Percentiles rank a stretch among this genome's conserved stretches.
These are phyloP conservation scores for Ivindomyrus marchei DNA, from an alignment of 2,113 vertebrate genomes.

Conservation along the genomic window DNA sequence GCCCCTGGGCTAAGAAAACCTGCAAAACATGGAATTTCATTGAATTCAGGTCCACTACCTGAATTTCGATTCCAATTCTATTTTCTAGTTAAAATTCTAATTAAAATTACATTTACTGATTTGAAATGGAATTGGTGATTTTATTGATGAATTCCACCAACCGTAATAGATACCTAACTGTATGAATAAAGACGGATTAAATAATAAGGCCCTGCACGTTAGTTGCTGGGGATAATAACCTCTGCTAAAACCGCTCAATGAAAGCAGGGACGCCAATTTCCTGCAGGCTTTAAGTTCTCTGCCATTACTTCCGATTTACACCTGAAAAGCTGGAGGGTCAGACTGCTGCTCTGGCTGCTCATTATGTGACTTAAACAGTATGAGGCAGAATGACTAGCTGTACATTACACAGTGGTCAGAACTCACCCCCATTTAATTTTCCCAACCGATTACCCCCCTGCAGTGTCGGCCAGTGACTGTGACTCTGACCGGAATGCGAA, in stretches of 20 bases:
- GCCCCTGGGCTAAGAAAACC: not conserved
- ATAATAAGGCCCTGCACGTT: not conserved
- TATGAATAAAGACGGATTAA: not conserved
- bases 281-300: not conserved
- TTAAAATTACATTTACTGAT: not conserved
- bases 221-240: not conserved
- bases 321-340: not conserved
- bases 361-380: not conserved
- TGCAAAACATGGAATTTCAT: not conserved
- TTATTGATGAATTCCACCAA: not conserved
- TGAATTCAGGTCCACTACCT: not conserved
- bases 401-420: not conserved
- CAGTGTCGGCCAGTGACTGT: conserved; percentile 79
- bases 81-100: not conserved
- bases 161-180: not conserved
- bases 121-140: not conserved
- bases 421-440: not conserved
- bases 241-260: not conserved
- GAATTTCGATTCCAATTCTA: not conserved
- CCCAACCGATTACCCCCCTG: not conserved
- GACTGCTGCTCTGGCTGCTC: not conserved
- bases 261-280: not conserved
- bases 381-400: not conserved
- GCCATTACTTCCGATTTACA: not conserved
- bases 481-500: conserved; percentile 76